Evolutionary conservation across 64 coral and sea anemone species (phyloP).

Genomic region (Pocillopora verrucosa): DNA sequence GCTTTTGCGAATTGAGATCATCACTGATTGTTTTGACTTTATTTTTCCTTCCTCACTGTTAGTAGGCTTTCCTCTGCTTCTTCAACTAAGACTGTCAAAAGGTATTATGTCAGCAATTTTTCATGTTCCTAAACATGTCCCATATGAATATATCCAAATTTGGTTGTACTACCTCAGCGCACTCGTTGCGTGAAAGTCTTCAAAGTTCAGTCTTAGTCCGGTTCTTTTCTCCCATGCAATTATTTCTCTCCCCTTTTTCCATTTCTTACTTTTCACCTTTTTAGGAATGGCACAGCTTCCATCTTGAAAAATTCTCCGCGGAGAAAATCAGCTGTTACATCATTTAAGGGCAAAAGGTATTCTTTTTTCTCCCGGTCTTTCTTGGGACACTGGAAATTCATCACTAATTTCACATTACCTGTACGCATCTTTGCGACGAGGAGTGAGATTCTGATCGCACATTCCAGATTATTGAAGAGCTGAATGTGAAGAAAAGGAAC

Average conservation of each 20-base stretch:
- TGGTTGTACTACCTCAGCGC: too few species aligned
- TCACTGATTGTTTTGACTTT: too few species aligned
- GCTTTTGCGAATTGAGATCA: too few species aligned
- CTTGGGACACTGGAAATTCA: neutral
- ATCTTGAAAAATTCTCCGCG: neutral
- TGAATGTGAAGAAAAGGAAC: too few species aligned
- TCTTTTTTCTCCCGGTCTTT: neutral
- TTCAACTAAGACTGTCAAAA: neutral
- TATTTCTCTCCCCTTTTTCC: neutral
- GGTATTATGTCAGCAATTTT: neutral
- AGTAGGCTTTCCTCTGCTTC: neutral
- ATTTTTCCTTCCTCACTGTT: neutral
- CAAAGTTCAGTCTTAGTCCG: neutral
- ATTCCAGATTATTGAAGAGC: too few species aligned
- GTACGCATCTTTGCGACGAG: too few species aligned
- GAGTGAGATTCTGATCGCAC: too few species aligned
- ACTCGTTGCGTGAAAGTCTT: neutral
- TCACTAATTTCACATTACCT: too few species aligned
- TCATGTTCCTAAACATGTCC: too few species aligned
- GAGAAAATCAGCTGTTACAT: neutral
- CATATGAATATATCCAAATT: too few species aligned
- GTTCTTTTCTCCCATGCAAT: neutral
- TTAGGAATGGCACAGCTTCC: constrained; percentile 4
- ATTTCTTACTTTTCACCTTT: neutral
- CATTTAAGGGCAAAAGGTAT: constrained; percentile 1